Evolutionary conservation across 2,113 vertebrate species (phyloP), one percentile per base, ranked within the genome.

Genomic region (Cepphus grylle): DNA sequence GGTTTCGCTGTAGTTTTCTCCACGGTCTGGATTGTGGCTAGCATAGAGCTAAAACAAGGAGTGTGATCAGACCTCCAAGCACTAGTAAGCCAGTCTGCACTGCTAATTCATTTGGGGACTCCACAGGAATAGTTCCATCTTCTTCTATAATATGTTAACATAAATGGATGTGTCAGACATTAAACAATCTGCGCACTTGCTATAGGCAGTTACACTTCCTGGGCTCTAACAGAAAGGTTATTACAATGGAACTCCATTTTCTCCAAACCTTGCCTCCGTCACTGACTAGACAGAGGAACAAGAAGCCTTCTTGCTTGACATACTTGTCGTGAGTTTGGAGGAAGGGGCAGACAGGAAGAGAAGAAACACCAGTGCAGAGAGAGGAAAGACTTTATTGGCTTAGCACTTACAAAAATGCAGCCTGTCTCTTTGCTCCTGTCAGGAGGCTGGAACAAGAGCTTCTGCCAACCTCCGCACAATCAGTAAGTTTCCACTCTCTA

Each of bases 401-500:
- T 62, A 84, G 69, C 30, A 58, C 15, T 72, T 53, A 30, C 0
- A 86, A 83, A 93, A 93, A 67, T 5, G 26, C 17, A 84, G 65
- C 52, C 69, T 80, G 25, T 47, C 8, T 69, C 43, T 79, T 36
- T 81, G 72, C 67, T 76, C 26, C 77, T 89, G 52, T 59, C 40
- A 66, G 73, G 20, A 91, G 56, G 15, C 27, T 82, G 84, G 42
- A 94, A 82, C 15, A 85, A 70, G 58, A 65, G 53, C 32, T 83
- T 42, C 77, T 93, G 91, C 71, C 78, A 95, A 77, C 19, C 40
- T 62, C 84, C 55, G 62, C n/a, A 77, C 50, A 85, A 47, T 55
- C 91, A 91, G 66, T 77, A 94, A 58, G 80, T 95, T 97, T 96
- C 87, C 85, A 92, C 65, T 82, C 72, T 42, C 56, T 10, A 43